Evolutionary conservation across 2,113 vertebrate species (phyloP).

Genomic region (Ictidomys tridecemlineatus): DNA sequence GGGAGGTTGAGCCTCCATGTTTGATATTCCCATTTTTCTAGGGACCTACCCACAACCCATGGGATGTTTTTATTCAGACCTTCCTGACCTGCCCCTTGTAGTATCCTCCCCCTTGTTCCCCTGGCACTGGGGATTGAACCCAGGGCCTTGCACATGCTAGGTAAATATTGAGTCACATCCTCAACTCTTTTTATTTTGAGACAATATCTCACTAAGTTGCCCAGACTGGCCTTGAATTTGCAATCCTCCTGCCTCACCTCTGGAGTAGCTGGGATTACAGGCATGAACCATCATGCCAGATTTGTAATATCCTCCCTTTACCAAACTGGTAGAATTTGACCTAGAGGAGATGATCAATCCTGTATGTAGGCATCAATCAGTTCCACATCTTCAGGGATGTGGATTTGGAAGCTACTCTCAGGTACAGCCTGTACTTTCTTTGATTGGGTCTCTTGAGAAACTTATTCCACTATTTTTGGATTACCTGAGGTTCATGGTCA

Average conservation of each 20-base stretch:
- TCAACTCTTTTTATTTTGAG: not conserved
- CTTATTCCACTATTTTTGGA: not conserved
- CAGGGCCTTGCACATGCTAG: not conserved
- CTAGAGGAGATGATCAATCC: not conserved
- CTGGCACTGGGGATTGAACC: not conserved
- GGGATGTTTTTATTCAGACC: not conserved
- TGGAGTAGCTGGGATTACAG: not conserved
- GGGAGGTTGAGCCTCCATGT: not conserved
- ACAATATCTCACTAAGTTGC: not conserved
- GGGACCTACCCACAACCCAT: not conserved
- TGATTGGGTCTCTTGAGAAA: constrained; percentile 17
- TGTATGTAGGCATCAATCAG: not conserved
- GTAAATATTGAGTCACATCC: not conserved
- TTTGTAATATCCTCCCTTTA: not conserved
- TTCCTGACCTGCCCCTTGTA: not conserved
- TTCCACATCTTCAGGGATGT: not conserved
- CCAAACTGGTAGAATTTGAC: not conserved
- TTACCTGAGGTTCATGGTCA: not conserved
- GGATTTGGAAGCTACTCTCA: not conserved
- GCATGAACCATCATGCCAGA: not conserved
- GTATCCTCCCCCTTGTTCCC: no score
- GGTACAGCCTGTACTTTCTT: not conserved
- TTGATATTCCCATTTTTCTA: not conserved
- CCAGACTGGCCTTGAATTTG: not conserved
- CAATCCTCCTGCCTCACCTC: not conserved